Percentiles rank a stretch among this genome's conserved stretches.
phyloP scores from a whole-genome alignment of 2,888 invertebrate genomes.

The Chloroclystis v-ata region DNA sequence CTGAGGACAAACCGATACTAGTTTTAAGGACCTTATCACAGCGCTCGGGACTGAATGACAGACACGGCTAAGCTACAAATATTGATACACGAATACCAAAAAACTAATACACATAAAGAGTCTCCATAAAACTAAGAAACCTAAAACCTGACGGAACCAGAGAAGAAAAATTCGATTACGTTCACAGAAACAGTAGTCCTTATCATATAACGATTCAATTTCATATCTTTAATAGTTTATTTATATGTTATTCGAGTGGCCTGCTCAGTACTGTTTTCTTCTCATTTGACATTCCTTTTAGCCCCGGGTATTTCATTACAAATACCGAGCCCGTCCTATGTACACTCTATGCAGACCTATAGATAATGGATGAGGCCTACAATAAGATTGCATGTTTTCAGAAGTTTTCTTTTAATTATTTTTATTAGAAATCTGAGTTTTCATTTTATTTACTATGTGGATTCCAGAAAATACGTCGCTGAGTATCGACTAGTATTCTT shows the following conservation, averaged over 20 bases:
- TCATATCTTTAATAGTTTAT: slow-evolving; percentile 36
- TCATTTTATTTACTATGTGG: neutral
- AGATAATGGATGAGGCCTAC: slow-evolving; percentile 16
- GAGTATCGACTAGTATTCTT: neutral
- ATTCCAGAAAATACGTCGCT: neutral
- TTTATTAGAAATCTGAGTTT: no score
- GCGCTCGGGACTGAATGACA: no score
- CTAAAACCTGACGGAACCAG: no score
- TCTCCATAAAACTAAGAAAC: no score
- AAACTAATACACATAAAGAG: no score
- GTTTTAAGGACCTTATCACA: no score
- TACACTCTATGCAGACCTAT: slow-evolving; percentile 11
- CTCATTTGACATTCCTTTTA: slow-evolving; percentile 50
- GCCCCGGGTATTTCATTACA: slow-evolving; percentile 48
- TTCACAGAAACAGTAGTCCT: no score
- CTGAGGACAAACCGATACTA: no score
- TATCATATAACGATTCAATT: neutral
- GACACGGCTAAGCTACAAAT: no score
- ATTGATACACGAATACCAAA: no score
- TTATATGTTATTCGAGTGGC: slow-evolving; percentile 40
- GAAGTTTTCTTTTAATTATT: neutral
- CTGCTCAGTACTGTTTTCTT: slow-evolving; percentile 38
- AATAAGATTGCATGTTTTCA: neutral
- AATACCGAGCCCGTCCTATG: slow-evolving; percentile 35
- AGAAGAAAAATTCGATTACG: no score